These are phyloP conservation scores for Potamarius usumacintae DNA, from an alignment of 2,113 vertebrate species.

Conservation along the genomic window DNA sequence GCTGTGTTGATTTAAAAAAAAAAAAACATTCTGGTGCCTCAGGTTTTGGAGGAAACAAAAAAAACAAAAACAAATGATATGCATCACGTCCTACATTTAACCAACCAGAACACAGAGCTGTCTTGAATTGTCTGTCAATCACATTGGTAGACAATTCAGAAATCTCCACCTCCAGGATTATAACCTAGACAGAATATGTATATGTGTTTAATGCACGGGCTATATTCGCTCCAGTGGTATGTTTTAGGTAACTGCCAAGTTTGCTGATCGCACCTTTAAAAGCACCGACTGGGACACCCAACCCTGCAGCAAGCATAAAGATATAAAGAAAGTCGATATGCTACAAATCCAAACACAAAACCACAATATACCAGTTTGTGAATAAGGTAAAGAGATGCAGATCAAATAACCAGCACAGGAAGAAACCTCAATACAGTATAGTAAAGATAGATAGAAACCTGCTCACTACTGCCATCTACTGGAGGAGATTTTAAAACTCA, in stretches of 20 bases:
- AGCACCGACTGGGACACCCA: neutral
- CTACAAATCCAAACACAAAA: neutral
- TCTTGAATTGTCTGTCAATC: neutral
- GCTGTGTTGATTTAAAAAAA: neutral
- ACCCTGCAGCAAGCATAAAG: neutral
- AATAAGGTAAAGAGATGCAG: neutral
- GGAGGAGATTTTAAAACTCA: neutral
- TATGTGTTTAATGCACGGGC: neutral
- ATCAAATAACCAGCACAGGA: neutral
- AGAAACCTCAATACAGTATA: neutral
- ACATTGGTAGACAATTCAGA: neutral
- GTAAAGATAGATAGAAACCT: neutral
- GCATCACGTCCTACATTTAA: neutral
- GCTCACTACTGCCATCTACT: conserved; percentile 26
- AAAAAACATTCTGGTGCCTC: neutral
- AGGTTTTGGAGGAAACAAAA: neutral
- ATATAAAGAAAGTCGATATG: neutral
- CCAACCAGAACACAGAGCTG: neutral
- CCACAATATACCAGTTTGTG: neutral
- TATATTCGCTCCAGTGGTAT: neutral
- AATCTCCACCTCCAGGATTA: neutral
- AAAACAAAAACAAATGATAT: neutral
- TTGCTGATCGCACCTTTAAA: neutral
- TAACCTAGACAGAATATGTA: neutral
- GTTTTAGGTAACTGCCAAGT: neutral